Evolutionary conservation across 2,888 invertebrate genomes (phyloP).

Genomic region (Tetropium fuscum): DNA sequence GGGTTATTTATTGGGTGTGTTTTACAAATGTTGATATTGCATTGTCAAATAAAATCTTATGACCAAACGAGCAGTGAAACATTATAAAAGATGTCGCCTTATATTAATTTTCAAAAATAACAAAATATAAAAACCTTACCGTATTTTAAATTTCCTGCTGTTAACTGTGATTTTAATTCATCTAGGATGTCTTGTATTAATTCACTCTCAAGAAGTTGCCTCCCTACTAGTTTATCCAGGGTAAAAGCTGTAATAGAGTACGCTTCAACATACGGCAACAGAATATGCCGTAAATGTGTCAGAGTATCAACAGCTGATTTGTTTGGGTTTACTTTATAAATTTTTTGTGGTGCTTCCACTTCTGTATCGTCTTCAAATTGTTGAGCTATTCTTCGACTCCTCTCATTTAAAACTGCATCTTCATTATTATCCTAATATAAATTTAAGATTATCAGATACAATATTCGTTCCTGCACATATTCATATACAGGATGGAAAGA

Average conservation of each 20-base stretch:
- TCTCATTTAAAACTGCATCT: constrained; percentile 67
- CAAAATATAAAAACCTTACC: constrained; percentile 35
- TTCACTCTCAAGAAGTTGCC: constrained; percentile 74
- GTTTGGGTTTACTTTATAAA: constrained; percentile 53
- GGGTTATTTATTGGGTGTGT: too few relatives aligned
- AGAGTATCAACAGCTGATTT: constrained; percentile 53
- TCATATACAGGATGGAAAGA: too few relatives aligned
- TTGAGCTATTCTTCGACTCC: constrained; percentile 69
- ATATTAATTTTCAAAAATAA: too few relatives aligned
- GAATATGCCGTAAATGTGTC: constrained; percentile 67
- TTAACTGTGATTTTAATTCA: constrained; percentile 74
- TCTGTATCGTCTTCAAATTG: constrained; percentile 62
- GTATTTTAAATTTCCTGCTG: constrained; percentile 64
- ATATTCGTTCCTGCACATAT: too few relatives aligned
- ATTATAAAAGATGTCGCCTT: too few relatives aligned
- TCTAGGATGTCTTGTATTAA: constrained; percentile 75
- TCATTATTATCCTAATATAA: constrained; percentile 46
- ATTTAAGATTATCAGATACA: not conserved
- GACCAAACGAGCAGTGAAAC: too few relatives aligned
- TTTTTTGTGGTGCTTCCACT: constrained; percentile 52
- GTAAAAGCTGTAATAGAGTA: constrained; percentile 76
- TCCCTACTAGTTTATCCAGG: constrained; percentile 69
- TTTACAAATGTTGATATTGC: too few relatives aligned
- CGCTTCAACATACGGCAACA: constrained; percentile 81
- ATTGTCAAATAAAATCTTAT: too few relatives aligned